These are phyloP conservation scores for Amniataba percoides DNA, from an alignment of 2,797 vertebrate genomes.

Conservation along the genomic window DNA sequence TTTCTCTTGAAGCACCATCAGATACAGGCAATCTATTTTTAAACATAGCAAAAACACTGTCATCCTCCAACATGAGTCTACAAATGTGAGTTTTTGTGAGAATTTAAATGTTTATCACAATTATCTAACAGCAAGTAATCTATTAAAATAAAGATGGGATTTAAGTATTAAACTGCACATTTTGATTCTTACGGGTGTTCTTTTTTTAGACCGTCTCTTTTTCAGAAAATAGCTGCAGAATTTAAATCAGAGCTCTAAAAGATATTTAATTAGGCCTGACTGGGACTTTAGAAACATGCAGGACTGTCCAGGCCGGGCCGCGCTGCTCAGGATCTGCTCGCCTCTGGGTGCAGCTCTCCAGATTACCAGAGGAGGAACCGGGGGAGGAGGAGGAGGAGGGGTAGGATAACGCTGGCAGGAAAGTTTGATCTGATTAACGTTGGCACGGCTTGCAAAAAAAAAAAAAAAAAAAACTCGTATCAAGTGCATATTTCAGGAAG, in stretches of 20 bases:
- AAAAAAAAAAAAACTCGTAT: slow-evolving; percentile 45
- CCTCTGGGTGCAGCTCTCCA: slow-evolving; percentile 51
- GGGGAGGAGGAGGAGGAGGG: background rate
- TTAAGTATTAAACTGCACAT: background rate
- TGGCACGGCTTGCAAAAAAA: slow-evolving; percentile 46
- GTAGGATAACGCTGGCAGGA: slow-evolving; percentile 58
- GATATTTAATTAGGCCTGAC: slow-evolving; percentile 12
- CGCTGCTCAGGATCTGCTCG: slow-evolving; percentile 34
- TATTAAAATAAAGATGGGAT: background rate
- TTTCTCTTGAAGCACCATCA: slow-evolving; percentile 44
- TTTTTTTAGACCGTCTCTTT: background rate
- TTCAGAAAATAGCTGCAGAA: background rate
- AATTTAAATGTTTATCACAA: background rate
- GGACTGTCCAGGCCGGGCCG: slow-evolving; percentile 17
- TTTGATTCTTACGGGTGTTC: background rate
- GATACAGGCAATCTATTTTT: slow-evolving; percentile 54
- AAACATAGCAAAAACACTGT: slow-evolving; percentile 36
- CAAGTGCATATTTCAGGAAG: slow-evolving; percentile 69
- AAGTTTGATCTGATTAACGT: slow-evolving; percentile 78
- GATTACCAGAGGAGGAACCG: slow-evolving; percentile 58
- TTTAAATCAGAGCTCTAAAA: slow-evolving; percentile 15
- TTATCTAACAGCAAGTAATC: background rate
- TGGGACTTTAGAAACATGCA: slow-evolving; percentile 9
- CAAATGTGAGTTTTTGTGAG: background rate
- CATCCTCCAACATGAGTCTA: slow-evolving; percentile 26